These are phyloP conservation scores for Petroica traversi DNA, from an alignment of 2,113 vertebrate species.

Conservation along the genomic window DNA sequence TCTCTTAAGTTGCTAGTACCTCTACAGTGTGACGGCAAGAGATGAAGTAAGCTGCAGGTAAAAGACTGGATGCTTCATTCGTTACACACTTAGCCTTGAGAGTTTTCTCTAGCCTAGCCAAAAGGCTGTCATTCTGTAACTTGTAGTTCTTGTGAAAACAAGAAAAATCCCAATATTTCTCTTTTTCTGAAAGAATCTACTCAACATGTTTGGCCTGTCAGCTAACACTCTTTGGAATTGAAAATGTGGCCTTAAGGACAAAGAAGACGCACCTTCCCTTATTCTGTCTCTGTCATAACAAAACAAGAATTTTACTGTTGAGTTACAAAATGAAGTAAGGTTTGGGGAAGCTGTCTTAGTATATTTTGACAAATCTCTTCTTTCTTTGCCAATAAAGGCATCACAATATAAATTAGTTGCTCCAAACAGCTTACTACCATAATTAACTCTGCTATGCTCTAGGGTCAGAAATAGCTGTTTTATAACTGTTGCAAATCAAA, in stretches of 20 bases:
- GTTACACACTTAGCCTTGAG: background rate
- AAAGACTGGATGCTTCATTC: background rate
- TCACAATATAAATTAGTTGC: conserved; percentile 21
- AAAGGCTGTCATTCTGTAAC: background rate
- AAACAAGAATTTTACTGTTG: background rate
- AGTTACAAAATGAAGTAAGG: background rate
- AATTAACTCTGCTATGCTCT: conserved; percentile 31
- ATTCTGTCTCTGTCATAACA: background rate
- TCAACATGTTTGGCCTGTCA: background rate
- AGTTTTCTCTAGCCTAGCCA: background rate
- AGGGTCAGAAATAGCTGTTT: conserved; percentile 37
- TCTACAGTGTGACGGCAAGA: background rate
- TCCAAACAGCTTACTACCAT: background rate
- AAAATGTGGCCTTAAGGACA: background rate
- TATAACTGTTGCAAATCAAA: conserved; percentile 63
- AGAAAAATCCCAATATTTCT: background rate
- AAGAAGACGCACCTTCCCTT: background rate
- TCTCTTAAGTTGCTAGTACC: background rate
- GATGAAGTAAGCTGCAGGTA: background rate
- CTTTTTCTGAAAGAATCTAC: background rate
- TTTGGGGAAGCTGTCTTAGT: background rate
- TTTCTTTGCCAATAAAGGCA: conserved; percentile 8
- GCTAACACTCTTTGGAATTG: background rate
- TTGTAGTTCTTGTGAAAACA: background rate
- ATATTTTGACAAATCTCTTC: conserved; percentile 4